A percentile compares a stretch with the other conserved stretches of the same genome.
Evolutionary conservation across 2,113 vertebrate species (phyloP).

Genomic region (Phainopepla nitens): DNA sequence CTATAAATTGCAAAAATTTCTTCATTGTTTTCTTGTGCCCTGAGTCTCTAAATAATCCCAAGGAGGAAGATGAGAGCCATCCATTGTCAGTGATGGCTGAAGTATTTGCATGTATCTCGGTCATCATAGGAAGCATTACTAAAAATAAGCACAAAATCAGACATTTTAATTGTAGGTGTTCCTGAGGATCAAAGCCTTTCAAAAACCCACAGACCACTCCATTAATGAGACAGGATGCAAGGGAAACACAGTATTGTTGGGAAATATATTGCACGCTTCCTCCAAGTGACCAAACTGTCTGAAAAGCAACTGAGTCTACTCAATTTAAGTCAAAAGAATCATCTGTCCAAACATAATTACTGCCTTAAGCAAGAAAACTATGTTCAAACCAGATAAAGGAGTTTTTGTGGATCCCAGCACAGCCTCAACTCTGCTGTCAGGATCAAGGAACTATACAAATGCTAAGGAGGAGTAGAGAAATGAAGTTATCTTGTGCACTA

Average conservation of each 20-base stretch:
- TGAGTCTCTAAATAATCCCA: neutral
- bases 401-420: neutral
- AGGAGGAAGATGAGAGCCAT: neutral
- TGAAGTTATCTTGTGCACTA: neutral
- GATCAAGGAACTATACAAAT: neutral
- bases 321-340: neutral
- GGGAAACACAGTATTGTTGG: neutral
- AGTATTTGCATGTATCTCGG: neutral
- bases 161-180: neutral
- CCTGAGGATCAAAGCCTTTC: neutral
- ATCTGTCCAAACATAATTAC: neutral
- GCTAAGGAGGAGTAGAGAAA: neutral
- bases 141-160: neutral
- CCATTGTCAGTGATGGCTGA: neutral
- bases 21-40: neutral
- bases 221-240: neutral
- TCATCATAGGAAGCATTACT: neutral
- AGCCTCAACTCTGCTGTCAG: neutral
- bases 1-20: neutral
- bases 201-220: neutral
- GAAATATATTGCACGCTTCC: neutral
- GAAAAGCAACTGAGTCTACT: neutral
- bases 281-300: rapidly evolving
- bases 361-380: neutral
- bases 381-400: neutral